A percentile compares a stretch with the other conserved stretches of the same genome.
phyloP scores from a whole-genome alignment of 2,113 vertebrate genomes.

The Myiozetetes cayanensis region DNA sequence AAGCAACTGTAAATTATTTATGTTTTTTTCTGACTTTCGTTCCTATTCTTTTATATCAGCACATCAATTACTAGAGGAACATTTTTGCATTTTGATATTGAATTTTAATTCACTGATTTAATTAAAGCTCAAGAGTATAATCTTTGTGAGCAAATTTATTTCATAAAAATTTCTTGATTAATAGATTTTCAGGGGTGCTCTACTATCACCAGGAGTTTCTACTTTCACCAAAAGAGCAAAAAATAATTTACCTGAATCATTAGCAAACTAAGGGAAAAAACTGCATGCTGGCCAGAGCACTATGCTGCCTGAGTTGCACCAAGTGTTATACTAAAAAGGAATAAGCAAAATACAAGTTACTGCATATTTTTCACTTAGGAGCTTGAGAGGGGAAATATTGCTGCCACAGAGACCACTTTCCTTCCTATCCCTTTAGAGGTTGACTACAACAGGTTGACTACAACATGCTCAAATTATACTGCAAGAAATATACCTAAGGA shows the following conservation, averaged over 20 bases:
- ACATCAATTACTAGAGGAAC: not conserved
- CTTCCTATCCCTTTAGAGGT: not conserved
- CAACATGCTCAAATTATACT: not conserved
- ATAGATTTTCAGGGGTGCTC: not conserved
- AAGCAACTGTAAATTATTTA: not conserved
- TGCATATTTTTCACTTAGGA: not conserved
- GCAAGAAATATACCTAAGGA: not conserved
- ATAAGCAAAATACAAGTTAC: not conserved
- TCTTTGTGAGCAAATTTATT: not conserved
- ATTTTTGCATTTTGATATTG: conserved; percentile 3
- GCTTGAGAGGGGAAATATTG: not conserved
- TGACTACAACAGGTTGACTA: not conserved
- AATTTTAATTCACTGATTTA: conserved; percentile 6
- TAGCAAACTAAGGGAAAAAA: not conserved
- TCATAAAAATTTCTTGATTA: not conserved
- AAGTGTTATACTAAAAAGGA: not conserved
- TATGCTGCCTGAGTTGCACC: not conserved
- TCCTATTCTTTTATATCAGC: not conserved
- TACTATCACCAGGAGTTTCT: not conserved
- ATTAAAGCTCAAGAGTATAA: conserved; percentile 7
- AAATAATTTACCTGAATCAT: not conserved
- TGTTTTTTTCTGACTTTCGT: not conserved
- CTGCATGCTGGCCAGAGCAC: not conserved
- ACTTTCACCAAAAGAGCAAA: not conserved
- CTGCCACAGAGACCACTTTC: not conserved